Evolutionary conservation across 2,888 invertebrate species (phyloP).

Genomic region (Argynnis bischoffii): DNA sequence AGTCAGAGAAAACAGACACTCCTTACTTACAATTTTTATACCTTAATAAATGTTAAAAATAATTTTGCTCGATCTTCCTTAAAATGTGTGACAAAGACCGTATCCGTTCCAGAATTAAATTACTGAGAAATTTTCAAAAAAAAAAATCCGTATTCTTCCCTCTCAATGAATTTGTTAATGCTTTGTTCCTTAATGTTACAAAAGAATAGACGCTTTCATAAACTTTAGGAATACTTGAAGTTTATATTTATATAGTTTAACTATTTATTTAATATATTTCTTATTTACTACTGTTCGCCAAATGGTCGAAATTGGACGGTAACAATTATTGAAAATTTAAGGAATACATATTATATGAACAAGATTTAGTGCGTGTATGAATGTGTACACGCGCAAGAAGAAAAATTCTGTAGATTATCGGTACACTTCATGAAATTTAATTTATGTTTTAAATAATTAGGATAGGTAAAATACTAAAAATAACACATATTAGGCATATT

Average conservation of each 20-base stretch:
- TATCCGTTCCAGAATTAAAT: slow-evolving; percentile 24
- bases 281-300: too few species aligned
- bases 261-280: background rate
- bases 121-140: slow-evolving; percentile 22
- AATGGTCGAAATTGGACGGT: too few species aligned
- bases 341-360: too few species aligned
- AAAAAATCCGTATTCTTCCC: slow-evolving; percentile 26
- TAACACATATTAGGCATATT: too few species aligned
- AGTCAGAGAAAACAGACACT: too few species aligned
- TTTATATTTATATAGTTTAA: background rate
- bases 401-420: too few species aligned
- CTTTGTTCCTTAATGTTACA: slow-evolving; percentile 30
- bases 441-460: too few species aligned
- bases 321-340: too few species aligned
- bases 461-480: too few species aligned
- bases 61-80: slow-evolving; percentile 2
- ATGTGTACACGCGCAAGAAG: too few species aligned
- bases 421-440: too few species aligned
- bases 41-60: background rate
- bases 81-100: background rate
- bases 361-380: too few species aligned
- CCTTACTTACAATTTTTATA: background rate
- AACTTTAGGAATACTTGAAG: background rate
- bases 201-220: background rate
- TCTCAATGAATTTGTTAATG: slow-evolving; percentile 36